phyloP scores from a whole-genome alignment of 2,888 invertebrate genomes.

The Drosophila ezoana region DNA sequence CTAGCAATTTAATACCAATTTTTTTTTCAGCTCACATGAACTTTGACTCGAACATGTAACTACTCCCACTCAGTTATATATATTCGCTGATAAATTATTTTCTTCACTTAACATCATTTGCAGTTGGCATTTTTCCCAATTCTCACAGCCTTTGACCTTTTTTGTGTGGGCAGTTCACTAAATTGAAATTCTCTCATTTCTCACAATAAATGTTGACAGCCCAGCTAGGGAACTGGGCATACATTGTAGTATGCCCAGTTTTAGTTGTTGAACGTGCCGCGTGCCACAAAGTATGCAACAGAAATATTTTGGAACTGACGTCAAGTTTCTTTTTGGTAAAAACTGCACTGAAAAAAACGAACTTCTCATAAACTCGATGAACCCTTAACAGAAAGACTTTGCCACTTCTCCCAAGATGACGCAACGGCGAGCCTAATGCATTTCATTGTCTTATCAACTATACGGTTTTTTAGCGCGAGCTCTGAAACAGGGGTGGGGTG shows the following conservation, averaged over 20 bases:
- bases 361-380: conserved; percentile 10
- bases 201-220: conserved; percentile 38
- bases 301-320: conserved; percentile 18
- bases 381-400: background rate
- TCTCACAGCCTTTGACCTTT: conserved; percentile 11
- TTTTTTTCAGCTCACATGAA: background rate
- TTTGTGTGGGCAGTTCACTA: background rate
- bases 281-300: conserved; percentile 24
- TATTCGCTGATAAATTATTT: conserved; percentile 28
- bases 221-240: background rate
- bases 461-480: conserved; percentile 31
- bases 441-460: conserved; percentile 50
- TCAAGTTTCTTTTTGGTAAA: conserved; percentile 25
- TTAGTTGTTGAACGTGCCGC: conserved; percentile 26
- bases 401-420: background rate
- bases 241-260: background rate
- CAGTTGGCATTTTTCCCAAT: conserved; percentile 23
- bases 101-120: conserved; percentile 13
- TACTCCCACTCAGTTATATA: too few species aligned
- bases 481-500: background rate
- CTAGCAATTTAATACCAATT: background rate
- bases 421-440: conserved; percentile 32
- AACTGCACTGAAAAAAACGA: conserved; percentile 1
- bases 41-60: background rate
- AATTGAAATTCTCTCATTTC: conserved; percentile 47